Base-by-base conservation (phyloP, 1,140 invertebrate genomes). In the Anthonomus grandis region DNA sequence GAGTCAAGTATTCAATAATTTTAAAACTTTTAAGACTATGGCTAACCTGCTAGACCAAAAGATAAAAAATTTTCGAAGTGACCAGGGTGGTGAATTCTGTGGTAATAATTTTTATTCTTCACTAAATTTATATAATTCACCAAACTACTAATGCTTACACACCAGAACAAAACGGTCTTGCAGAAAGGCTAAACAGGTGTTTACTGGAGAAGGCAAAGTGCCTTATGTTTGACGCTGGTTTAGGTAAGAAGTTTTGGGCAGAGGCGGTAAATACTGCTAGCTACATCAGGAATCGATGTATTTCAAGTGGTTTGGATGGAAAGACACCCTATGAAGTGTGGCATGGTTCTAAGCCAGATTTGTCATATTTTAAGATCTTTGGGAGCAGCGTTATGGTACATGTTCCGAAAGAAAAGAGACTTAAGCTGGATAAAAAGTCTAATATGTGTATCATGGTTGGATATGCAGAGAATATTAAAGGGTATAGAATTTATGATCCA, bases 251-350 rank as follows among this genome's bases (percentile, higher is more conserved):
- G 8, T 71, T 73, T 61, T 78, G 74, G 75, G 71, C 70, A 9
- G 72, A 77, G 60, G 72, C 75, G 19, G 63, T 74, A 0, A 59
- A 63, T 36, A 75, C 71, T 37, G 77, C 76, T 8, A 69, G 67
- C 6, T 79, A 79, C 60, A 38, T 78, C 10, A 57, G 66, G 53
- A 79, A 79, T 62, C 60, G 74, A 41, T 51, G 47, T 27, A 52
- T 62, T 18, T 22, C 48, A n/a, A n/a, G n/a, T n/a, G n/a, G n/a
- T n/a, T n/a, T n/a, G n/a, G n/a, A n/a, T n/a, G n/a, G n/a, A n/a
- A 57, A 53, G 46, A 66, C 57, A 45, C 64, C 65, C 41, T 66
- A 54, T 51, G 59, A 66, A 53, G 25, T 57, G 13, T 64, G 72
- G 63, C 38, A 22, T 15, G 53, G 47, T 8, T 57, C 41, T 23